Evolutionary conservation across 2,888 invertebrate species (phyloP).

Genomic region (Tricholauxania praeusta): DNA sequence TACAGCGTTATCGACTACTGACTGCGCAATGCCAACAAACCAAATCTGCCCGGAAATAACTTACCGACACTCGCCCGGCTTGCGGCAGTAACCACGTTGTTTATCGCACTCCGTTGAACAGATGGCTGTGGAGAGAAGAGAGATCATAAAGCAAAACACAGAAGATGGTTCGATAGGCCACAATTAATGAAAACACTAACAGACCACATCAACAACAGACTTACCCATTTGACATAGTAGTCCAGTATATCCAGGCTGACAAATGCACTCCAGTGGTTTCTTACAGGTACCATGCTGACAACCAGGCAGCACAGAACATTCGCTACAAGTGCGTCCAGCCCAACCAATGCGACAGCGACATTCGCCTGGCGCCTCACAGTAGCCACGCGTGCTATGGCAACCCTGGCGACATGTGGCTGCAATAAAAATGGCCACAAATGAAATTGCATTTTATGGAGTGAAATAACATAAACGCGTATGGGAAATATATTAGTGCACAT

Average conservation of each 20-base stretch:
- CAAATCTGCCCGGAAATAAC: slow-evolving; percentile 48
- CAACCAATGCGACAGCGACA: slow-evolving; percentile 93
- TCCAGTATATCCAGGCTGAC: slow-evolving; percentile 92
- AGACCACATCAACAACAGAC: slow-evolving; percentile 57
- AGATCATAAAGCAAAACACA: slow-evolving; percentile 14
- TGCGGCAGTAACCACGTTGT: slow-evolving; percentile 86
- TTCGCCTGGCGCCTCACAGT: slow-evolving; percentile 87
- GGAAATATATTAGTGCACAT: not conserved
- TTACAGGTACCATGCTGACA: slow-evolving; percentile 92
- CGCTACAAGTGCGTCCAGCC: slow-evolving; percentile 86
- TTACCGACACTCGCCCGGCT: slow-evolving; percentile 82
- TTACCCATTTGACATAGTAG: slow-evolving; percentile 88
- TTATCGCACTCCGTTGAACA: slow-evolving; percentile 86
- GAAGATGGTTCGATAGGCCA: not conserved
- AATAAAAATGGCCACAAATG: slow-evolving; percentile 42
- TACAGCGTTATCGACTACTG: no score
- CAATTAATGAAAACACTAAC: no score
- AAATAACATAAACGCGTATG: not conserved
- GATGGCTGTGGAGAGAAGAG: slow-evolving; percentile 74
- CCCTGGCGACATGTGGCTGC: slow-evolving; percentile 88
- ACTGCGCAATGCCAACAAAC: no score
- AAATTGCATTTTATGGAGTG: not conserved
- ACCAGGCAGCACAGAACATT: slow-evolving; percentile 89
- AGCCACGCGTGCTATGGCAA: slow-evolving; percentile 87
- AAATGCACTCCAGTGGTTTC: slow-evolving; percentile 91